phyloP scores from a whole-genome alignment of 2,797 vertebrate genomes.

The Yasuhikotakia modesta region DNA sequence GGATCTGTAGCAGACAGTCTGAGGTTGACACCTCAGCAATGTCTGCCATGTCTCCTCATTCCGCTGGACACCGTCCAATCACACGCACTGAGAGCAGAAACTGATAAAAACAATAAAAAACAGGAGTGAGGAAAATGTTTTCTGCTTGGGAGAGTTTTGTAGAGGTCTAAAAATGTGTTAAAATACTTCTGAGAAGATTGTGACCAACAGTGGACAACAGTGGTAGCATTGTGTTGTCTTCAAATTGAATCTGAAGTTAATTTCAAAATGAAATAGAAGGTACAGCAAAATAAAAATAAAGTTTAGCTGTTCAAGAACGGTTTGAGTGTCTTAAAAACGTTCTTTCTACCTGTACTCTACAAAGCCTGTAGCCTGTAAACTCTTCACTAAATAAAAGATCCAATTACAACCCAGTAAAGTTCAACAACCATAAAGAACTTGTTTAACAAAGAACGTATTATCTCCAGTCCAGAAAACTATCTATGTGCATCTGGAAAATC shows the following conservation, averaged over 20 bases:
- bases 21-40: constrained; percentile 6
- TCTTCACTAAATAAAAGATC: not conserved
- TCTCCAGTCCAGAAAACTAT: not conserved
- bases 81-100: constrained; percentile 63
- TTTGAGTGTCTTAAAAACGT: not conserved
- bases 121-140: not conserved
- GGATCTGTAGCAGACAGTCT: constrained; percentile 67
- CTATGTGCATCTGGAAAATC: not conserved
- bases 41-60: constrained; percentile 60
- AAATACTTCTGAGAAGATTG: not conserved
- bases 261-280: not conserved
- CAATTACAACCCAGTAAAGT: not conserved
- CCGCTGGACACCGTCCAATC: constrained; percentile 65
- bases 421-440: not conserved
- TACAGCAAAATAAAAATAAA: not conserved
- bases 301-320: not conserved
- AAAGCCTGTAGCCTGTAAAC: not conserved
- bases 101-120: not conserved
- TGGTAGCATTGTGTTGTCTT: not conserved
- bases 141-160: not conserved
- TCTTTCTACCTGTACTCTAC: not conserved
- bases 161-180: not conserved
- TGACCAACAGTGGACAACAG: not conserved
- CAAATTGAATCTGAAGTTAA: not conserved
- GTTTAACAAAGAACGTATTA: not conserved